phyloP scores from a whole-genome alignment of 2,888 invertebrate genomes.

The Apamea anceps region DNA sequence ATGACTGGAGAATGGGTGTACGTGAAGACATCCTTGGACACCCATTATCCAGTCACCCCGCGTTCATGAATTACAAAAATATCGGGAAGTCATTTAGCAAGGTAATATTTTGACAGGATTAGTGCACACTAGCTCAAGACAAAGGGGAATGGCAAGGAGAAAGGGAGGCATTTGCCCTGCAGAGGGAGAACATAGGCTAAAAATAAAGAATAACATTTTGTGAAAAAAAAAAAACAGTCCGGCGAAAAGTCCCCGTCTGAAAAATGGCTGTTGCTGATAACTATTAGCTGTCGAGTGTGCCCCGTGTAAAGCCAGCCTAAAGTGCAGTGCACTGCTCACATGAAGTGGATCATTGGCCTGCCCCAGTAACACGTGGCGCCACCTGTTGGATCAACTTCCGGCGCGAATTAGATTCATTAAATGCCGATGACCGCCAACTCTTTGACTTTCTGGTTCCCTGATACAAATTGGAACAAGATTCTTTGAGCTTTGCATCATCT shows the following conservation, averaged over 20 bases:
- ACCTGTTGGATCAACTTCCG: slow-evolving; percentile 59
- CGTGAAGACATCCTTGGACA: no score
- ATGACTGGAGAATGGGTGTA: no score
- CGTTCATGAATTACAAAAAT: neutral
- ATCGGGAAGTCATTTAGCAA: neutral
- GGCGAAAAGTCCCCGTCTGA: neutral
- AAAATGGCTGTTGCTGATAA: neutral
- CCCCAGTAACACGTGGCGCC: slow-evolving; percentile 57
- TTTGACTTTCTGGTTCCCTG: slow-evolving; percentile 44
- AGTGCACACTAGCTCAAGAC: no score
- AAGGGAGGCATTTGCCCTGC: no score
- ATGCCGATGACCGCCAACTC: slow-evolving; percentile 60
- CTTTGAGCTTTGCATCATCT: slow-evolving; percentile 12
- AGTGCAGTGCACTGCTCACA: slow-evolving; percentile 31
- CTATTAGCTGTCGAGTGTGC: no score
- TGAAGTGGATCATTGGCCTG: slow-evolving; percentile 54
- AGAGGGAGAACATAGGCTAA: no score
- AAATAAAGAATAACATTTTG: no score
- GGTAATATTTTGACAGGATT: neutral
- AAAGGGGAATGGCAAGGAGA: no score
- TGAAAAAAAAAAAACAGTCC: neutral
- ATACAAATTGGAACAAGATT: slow-evolving; percentile 35
- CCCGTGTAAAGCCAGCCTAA: neutral
- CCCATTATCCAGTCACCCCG: neutral
- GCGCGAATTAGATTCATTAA: slow-evolving; percentile 50